Evolutionary conservation across 2,113 vertebrate genomes (phyloP), one percentile per base, ranked within the genome.

Genomic region (Tenrec ecaudatus): DNA sequence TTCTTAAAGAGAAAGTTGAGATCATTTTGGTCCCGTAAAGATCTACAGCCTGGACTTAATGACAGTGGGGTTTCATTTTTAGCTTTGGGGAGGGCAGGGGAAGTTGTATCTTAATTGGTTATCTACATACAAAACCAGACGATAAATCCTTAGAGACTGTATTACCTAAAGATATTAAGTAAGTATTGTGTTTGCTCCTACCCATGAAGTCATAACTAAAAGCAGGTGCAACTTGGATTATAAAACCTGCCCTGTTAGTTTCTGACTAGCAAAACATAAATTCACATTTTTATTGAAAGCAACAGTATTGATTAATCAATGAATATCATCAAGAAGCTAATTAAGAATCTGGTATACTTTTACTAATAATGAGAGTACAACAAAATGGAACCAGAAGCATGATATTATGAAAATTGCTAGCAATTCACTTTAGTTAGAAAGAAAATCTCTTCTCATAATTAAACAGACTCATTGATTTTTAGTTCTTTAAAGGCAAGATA

Each of bases 231-330:
- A n/a, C 47, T 80, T 92, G 73, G 94, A 81, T 66, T 93, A 90
- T 33, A 19, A 62, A 92, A 15, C 23, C 85, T 92, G 92, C 69
- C 81, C 79, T 73, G 23, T 92, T 66, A 87, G 53, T 60, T 43
- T 25, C 8, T 68, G 73, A 77, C 17, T 73, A 68, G 93, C 83
- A 36, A 83, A 88, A 88, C 4, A 80, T 88, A 94, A 88, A 82
- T 86, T 89, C 79, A 82, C 47, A 89, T 14, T 82, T 89, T 31
- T 68, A 81, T 10, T 38, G 5, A 76, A 92, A 95, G 69, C 57
- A 85, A 76, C 8, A 76, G 20, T 90, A 93, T 66, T 60, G 76
- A 94, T 95, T 89, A 91, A 94, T 93, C 75, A 79, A 14, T 12
- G 47, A 14, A 14, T 23, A 7, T 86, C 86, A 86, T 33, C 6